Percentiles rank a stretch among this genome's conserved stretches.
phyloP scores from a whole-genome alignment of 1,140 invertebrate species.

The Neoseiulus cucumeris region DNA sequence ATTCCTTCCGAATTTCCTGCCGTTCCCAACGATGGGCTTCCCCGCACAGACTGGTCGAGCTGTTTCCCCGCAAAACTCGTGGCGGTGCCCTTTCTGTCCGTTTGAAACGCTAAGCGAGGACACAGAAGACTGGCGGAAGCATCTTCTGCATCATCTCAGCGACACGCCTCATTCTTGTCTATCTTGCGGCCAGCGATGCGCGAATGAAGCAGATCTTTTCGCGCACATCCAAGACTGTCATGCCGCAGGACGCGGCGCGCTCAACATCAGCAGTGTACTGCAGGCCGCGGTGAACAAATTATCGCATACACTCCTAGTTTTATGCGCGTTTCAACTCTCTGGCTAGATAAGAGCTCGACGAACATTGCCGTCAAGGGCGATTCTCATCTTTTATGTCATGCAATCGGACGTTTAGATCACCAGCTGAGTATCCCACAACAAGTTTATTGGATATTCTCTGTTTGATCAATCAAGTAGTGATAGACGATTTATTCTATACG shows the following conservation, averaged over 20 bases:
- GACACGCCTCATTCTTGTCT: neutral
- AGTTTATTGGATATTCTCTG: too few relatives aligned
- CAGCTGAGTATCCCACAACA: too few relatives aligned
- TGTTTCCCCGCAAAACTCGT: neutral
- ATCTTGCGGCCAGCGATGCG: neutral
- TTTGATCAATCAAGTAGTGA: too few relatives aligned
- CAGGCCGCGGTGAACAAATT: slow-evolving; percentile 11
- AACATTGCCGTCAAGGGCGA: too few relatives aligned
- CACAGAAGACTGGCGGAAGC: neutral
- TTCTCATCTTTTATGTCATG: too few relatives aligned
- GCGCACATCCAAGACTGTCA: neutral
- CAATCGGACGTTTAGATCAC: too few relatives aligned
- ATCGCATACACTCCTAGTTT: too few relatives aligned
- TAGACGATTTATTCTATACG: too few relatives aligned
- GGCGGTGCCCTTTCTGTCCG: slow-evolving; percentile 2
- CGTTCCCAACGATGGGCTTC: neutral
- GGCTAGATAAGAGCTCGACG: too few relatives aligned
- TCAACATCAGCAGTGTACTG: slow-evolving; percentile 10
- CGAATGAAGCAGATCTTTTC: neutral
- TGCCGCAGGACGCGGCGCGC: neutral
- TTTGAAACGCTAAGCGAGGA: neutral
- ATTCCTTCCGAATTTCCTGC: neutral
- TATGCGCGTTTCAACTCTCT: too few relatives aligned
- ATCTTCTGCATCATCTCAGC: neutral
- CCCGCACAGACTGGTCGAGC: neutral